Evolutionary conservation across 1,140 invertebrate genomes (phyloP), one percentile per base, ranked within the genome.

Genomic region (Drosophila parabipectinata): DNA sequence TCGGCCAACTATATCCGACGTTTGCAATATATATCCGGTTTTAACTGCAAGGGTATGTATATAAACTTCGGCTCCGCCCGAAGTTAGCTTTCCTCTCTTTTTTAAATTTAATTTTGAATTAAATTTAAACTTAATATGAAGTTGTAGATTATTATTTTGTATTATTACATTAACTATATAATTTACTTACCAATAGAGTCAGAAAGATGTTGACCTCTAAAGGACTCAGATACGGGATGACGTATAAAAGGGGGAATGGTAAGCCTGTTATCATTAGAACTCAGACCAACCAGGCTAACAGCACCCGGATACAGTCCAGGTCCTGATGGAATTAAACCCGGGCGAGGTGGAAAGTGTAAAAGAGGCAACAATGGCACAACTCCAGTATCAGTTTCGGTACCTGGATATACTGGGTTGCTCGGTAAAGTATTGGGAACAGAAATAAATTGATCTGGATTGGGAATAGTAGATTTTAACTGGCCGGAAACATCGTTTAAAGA

Each of bases 281-380:
- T 41, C 24, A 79, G 82, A 9, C 63, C 56, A 3, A 67, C 58
- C 4, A 87, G 53, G 21, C 53, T 67, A 21, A 77, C 44, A 24
- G 77, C 48, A 8, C 80, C 45, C n/a, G 89, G 92, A 64, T 93
- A 93, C 10, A 94, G 66, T 0, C 93, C 92, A 32, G 94, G 93
- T 56, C 93, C 79, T 1, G 79, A 93, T 0, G 95, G 95, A 79
- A 96, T 96, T 26, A 96, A 91, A 34, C 95, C 95, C 9, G 95
- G 95, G 5, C 94, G 93, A n/a, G 94, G 92, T 4, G 93, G 92
- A 78, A 94, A 94, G 12, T 91, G 64, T 21, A 81, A 69, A 4
- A 85, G 53, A 0, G 79, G 82, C 12, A 83, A 32, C 48, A 84
- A 64, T 0, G 83, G 83, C 18, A 81, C 37, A 14, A 79, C 64